phyloP scores from a whole-genome alignment of 2,797 vertebrate genomes.

The Manis pentadactyla region DNA sequence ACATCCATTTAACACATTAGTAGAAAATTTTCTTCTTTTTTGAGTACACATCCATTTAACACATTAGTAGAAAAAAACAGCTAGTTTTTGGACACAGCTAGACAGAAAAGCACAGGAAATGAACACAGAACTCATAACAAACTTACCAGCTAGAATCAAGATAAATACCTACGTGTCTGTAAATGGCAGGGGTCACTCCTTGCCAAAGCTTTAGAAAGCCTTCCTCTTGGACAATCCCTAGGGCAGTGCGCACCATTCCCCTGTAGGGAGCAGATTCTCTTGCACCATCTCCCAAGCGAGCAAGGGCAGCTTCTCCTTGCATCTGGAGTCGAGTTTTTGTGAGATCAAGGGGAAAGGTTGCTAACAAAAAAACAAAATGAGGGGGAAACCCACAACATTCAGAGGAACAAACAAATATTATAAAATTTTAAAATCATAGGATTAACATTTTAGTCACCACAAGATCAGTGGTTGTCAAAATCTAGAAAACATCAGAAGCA shows the following conservation, averaged over 20 bases:
- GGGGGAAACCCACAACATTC: neutral
- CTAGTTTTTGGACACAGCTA: neutral
- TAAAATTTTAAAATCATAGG: neutral
- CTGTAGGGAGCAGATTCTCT: slow-evolving; percentile 78
- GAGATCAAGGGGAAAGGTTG: slow-evolving; percentile 93
- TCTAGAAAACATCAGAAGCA: neutral
- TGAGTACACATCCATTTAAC: neutral
- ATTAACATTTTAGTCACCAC: neutral
- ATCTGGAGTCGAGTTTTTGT: slow-evolving; percentile 93
- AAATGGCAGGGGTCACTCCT: slow-evolving; percentile 91
- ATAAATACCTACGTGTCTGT: slow-evolving; percentile 91
- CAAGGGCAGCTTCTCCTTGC: slow-evolving; percentile 89
- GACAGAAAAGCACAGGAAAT: slow-evolving; percentile 45
- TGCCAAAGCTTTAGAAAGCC: slow-evolving; percentile 91
- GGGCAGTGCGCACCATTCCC: slow-evolving; percentile 89
- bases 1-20: neutral
- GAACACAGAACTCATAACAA: slow-evolving; percentile 63
- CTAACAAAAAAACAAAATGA: slow-evolving; percentile 77
- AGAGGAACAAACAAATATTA: neutral
- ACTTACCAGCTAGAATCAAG: slow-evolving; percentile 76
- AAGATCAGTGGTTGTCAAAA: neutral
- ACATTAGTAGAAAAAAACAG: neutral
- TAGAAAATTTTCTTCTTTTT: neutral
- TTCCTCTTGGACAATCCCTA: slow-evolving; percentile 90
- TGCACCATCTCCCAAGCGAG: slow-evolving; percentile 39